Base-by-base conservation (phyloP, 2,888 invertebrate species). In the Melanostoma scalare region DNA sequence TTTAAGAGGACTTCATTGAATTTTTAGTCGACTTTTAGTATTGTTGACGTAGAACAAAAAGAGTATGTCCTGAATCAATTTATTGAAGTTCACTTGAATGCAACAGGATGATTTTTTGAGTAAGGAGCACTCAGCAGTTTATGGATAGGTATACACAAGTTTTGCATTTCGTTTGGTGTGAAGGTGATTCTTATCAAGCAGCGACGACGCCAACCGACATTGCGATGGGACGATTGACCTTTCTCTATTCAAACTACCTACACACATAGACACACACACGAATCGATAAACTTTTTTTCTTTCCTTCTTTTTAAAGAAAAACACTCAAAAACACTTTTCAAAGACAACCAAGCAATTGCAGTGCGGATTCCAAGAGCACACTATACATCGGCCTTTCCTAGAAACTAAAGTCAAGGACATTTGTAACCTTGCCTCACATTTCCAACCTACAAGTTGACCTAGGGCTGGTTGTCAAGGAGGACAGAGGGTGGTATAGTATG, bases 391-490 rank as follows among this genome's bases (percentile, higher is more conserved):
- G 50, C 30, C 38, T 48, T 48, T 30, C 30, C 63, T 48, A 63
- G n/a, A 42, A 50, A 63, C 63, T 36, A 63, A 50, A 46, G 56
- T 50, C 42, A 52, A 31, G 42, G 46, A 31, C 42, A 38, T 10
- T 74, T 9, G 20, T 53, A 67, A 67, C 67, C 75, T 52, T 50
- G 58, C 63, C 71, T 71, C 71, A 73, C 72, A 82, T 78, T 69
- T 78, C 52, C 82, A 68, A 69, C 48, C 63, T 20, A 20, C 52
- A 65, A 42, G 63, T 48, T 65, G 53, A 63, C 48, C 53, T 53
- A 56, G 82, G 73, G 31, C 31, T 58, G 73, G 31, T 31, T 58
- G 78, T 68, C 73, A 82, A 82, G 75, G 44, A 53, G 52, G 35
- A 46, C 44, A 46, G 10, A 58, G 40, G 38, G n/a, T 6, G 4